Conservation (phyloP, 2,797 vertebrate species). For the Gephyroberyx darwinii region DNA sequence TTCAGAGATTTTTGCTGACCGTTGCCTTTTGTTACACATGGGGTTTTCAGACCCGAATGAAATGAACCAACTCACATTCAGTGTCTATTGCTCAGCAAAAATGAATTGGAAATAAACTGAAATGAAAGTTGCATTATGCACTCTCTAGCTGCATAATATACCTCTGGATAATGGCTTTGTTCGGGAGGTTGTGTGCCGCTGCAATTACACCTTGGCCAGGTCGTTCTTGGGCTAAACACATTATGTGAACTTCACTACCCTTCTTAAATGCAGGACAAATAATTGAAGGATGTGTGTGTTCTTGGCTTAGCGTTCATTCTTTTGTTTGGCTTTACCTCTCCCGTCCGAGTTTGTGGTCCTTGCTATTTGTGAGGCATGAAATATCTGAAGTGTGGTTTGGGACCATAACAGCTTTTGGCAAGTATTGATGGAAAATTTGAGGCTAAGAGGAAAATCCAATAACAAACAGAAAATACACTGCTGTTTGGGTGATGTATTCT, state of each 20-base stretch:
- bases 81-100: background rate
- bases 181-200: background rate
- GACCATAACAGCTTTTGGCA: conserved; percentile 44
- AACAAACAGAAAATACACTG: conserved; percentile 18
- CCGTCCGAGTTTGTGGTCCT: conserved; percentile 19
- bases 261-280: background rate
- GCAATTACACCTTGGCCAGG: conserved; percentile 20
- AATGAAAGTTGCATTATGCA: conserved; percentile 10
- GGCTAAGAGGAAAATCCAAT: conserved; percentile 14
- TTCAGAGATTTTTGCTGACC: conserved; percentile 29
- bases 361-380: conserved; percentile 21
- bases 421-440: conserved; percentile 33
- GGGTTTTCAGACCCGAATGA: conserved; percentile 21
- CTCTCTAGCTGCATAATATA: conserved; percentile 5
- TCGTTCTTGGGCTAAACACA: conserved; percentile 3
- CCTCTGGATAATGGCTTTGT: conserved; percentile 3
- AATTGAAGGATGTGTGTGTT: background rate
- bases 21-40: conserved; percentile 21
- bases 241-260: background rate
- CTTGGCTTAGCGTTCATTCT: background rate
- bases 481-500: conserved; percentile 16
- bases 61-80: conserved; percentile 23
- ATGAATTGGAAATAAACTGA: conserved; percentile 28
- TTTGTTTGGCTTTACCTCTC: conserved; percentile 24
- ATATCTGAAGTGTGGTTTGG: conserved; percentile 42